Evolutionary conservation across 1,140 invertebrate species (phyloP), one percentile per base, ranked within the genome.

Genomic region (Zaprionus nigranus): DNA sequence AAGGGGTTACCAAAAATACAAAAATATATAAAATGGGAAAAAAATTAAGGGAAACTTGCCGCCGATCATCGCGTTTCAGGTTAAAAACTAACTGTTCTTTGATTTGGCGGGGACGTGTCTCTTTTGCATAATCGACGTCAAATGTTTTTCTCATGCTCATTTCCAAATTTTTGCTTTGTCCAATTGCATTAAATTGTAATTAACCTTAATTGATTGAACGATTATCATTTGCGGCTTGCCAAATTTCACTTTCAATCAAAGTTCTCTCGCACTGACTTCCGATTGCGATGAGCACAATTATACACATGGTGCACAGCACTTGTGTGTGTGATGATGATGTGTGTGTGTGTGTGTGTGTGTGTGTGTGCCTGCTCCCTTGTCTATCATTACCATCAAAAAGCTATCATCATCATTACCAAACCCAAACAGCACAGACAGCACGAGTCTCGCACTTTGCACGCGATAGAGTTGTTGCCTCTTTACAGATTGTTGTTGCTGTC

Each of bases 331-430:
- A n/a, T n/a, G n/a, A n/a, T n/a, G n/a, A n/a, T 64, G 51, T 57
- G 61, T 43, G 26, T 58, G 43, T 57, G 46, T 43, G 40, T 34
- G 58, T 64, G 51, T 57, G 61, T 43, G 26, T 58, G 43, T 57
- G 22, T 59, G 38, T 56, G 46, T 64, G 62, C 34, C 11, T 22
- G 40, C 46, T 65, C 38, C 49, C 46, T 69, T 53, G 67, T 77
- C 85, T 90, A 90, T 82, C 84, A 90, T 88, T 90, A 88, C 71
- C 85, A 88, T 88, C 85, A 85, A 79, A 88, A 88, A 85, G 86
- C 84, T 81, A 88, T 88, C 84, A 88, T 88, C 84, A 88, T 88
- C 84, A 88, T 90, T 88, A 88, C 64, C 76, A 56, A 65, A 59
- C 59, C 58, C 62, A 61, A 69, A 81, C 56, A 60, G 49, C 56